Evolutionary conservation across 2,797 vertebrate species (phyloP), one percentile per base, ranked within the genome.

Genomic region (Lithobates sylvaticus): DNA sequence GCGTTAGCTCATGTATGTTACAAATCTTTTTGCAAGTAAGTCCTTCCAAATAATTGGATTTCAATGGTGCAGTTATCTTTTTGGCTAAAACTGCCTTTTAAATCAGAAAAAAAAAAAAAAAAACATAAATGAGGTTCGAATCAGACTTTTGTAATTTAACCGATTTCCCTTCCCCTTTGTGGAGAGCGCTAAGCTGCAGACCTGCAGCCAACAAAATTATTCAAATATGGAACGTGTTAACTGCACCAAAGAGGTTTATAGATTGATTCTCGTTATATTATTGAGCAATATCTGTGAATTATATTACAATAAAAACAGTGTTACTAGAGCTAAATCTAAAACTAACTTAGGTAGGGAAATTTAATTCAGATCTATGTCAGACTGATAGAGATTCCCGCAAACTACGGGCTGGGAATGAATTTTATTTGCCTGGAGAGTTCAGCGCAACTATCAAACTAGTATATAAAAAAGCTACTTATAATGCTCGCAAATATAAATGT

Each of bases 231-330:
- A 79, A 79, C 5, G 54, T 5, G 16, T 32, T 47, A 64, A 74
- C 71, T n/a, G 71, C 27, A 29, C 72, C 39, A 32, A 50, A 26
- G 39, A 83, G 36, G 36, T 12, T 68, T 42, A 32, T 64, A 83
- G 71, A 75, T 47, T 44, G 47, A 67, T 34, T 39, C 58, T 83
- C 81, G 64, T 83, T 82, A 82, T 42, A 65, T 74, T 82, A 58
- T 82, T n/a, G 10, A 18, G 80, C 69, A 64, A 74, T 74, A 73
- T 65, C 13, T 5, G 34, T 64, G 80, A 64, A 61, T 74, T 65
- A 73, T 82, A 73, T 27, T 36, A 58, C 47, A 54, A 68, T 78
- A 78, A 78, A 68, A 67, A 67, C 27, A 44, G 29, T 69, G 39
- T 79, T 50, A 69, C 65, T 72, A 44, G 32, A 3, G 70, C 50